Evolutionary conservation across 2,113 vertebrate species (phyloP), one percentile per base, ranked within the genome.

Genomic region (Mesembrinibis cayennensis): DNA sequence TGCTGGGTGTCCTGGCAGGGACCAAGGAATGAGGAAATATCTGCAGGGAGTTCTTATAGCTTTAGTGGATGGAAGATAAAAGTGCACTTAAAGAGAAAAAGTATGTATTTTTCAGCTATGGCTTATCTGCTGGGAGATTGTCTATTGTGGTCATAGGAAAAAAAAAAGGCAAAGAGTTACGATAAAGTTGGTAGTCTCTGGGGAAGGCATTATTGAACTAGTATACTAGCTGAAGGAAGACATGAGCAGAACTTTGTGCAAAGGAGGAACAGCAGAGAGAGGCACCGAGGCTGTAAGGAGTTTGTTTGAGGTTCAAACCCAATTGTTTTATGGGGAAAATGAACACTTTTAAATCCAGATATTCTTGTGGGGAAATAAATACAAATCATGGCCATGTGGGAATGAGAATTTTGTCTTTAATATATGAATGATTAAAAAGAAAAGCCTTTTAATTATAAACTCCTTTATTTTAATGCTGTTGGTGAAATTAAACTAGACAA

Each of bases 91-190:
- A 89, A 49, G 50, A 55, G 34, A 42, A 72, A 34, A 84, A 47
- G 40, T 30, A 6, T 17, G 16, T 74, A 8, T 74, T 85, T 92
- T 85, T 82, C 81, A 96, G 82, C 47, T 49, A 2, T 42, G 62
- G 69, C 30, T 96, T 94, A 90, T 96, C 95, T 93, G 29, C 96
- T 50, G 80, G 55, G 59, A 93, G 73, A 73, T 81, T 94, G 50
- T 61, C 58, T 84, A 7, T 50, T 94, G 61, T 79, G 55, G 52
- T 77, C 82, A 50, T 32, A 93, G 79, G 80, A 82, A 82, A 88
- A 67, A 42, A 82, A 38, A 32, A 30, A 22, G 4, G 69, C 72
- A 76, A 27, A 14, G 73, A 18, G 22, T 80, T 95, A 19, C 3
- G 36, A 50, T 92, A 73, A 62, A 89, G 80, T 73, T 76, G 26